Evolutionary conservation across 2,888 invertebrate genomes (phyloP), one percentile per base, ranked within the genome.

Genomic region (Scaptomyza caliginosa): DNA sequence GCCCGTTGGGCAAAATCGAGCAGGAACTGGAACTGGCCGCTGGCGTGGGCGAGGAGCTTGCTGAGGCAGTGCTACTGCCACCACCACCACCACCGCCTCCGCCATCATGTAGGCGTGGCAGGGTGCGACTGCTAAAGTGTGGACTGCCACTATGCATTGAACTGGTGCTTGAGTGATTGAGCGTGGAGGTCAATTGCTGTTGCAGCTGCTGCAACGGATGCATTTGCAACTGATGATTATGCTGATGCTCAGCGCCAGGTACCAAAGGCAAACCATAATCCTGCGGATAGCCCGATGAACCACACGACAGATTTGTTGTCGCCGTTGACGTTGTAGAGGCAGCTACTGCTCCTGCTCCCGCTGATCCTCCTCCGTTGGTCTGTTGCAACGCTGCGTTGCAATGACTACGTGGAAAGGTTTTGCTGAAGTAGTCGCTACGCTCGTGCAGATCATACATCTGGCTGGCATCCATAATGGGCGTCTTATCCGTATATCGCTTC

Each of bases 231-330:
- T 88, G 89, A 74, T 91, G 91, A 57, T 90, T 90, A 38, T 90
- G 88, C 66, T 91, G 90, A 52, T 90, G 91, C 72, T 92, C 91
- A 6, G 91, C 91, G 21, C 91, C 90, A 60, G 93, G 92, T 71
- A 93, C 92, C 86, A 95, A 93, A 7, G 96, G 96, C 89, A 96
- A 92, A 54, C 96, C 96, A 90, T 96, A 96, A 91, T 96, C 96
- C 21, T 94, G 92, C 39, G 96, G 96, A 91, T 96, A 96, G 36
- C 94, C 94, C 51, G 86, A 76, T 0, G 88, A 60, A 10, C 75
- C 84, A 3, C 65, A 64, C 19, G 90, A 89, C 21, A 90, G 77
- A 64, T 90, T 90, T 63, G 91, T 86, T 49, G 91, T 91, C 17
- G 90, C 89, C 3, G 90, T 91, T 3, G 91, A 90, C 7, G 90